phyloP scores from a whole-genome alignment of 1,140 invertebrate species.

The Sinonovacula constricta region DNA sequence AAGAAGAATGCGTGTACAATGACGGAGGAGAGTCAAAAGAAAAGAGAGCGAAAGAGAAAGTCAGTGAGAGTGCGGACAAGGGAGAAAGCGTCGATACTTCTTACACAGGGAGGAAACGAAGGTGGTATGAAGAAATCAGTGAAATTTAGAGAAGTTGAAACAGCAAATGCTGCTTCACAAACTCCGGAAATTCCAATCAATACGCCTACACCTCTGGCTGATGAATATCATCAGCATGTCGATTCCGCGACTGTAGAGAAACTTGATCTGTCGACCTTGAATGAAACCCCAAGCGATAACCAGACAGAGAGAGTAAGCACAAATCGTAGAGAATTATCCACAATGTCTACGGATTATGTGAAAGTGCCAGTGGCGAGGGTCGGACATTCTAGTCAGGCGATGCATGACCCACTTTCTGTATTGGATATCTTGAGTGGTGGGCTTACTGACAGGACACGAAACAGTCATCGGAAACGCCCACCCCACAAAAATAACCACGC shows the following conservation, averaged over 20 bases:
- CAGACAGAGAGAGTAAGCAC: not conserved
- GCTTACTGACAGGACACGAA: not conserved
- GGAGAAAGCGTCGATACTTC: constrained; percentile 8
- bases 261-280: constrained; percentile 13
- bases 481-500: not conserved
- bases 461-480: not conserved
- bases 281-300: not conserved
- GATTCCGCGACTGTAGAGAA: constrained; percentile 9
- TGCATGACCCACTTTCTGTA: constrained; percentile 30
- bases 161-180: not conserved
- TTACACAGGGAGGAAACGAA: not conserved
- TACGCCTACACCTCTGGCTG: not conserved
- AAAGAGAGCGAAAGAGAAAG: constrained; percentile 9
- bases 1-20: constrained; percentile 36
- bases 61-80: constrained; percentile 17
- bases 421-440: constrained; percentile 31
- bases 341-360: not conserved
- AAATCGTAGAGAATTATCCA: not conserved
- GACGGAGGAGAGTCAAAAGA: not conserved
- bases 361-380: constrained; percentile 19
- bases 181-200: not conserved
- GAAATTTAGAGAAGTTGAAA: constrained; percentile 10
- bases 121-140: constrained; percentile 12
- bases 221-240: not conserved
- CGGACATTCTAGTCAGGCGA: constrained; percentile 41